Percentiles rank a stretch among this genome's conserved stretches.
phyloP scores from a whole-genome alignment of 2,888 invertebrate genomes.

The Pinctada fucata region DNA sequence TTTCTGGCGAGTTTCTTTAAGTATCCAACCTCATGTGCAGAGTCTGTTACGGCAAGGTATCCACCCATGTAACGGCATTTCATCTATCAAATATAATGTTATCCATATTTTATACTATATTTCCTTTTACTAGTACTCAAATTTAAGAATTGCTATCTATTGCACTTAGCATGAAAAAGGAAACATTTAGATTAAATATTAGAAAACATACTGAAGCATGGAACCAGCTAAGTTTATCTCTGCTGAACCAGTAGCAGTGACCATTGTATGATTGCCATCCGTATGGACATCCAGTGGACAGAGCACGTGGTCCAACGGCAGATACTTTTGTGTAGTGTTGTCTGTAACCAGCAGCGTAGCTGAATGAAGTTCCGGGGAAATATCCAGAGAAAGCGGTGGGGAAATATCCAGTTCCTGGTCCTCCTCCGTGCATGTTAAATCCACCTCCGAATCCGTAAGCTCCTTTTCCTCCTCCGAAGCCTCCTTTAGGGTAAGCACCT shows the following conservation, averaged over 20 bases:
- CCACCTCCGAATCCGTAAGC: neutral
- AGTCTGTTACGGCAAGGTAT: neutral
- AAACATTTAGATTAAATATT: too few species aligned
- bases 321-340: conserved; percentile 3
- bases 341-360: conserved; percentile 14
- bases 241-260: conserved; percentile 9
- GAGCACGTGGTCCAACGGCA: neutral
- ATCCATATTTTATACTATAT: too few species aligned
- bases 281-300: conserved; percentile 6
- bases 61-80: conserved; percentile 14
- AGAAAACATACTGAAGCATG: conserved; percentile 2
- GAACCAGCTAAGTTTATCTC: conserved; percentile 10
- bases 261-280: conserved; percentile 9
- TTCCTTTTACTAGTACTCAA: too few species aligned
- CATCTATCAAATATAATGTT: neutral
- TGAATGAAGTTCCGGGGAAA: neutral
- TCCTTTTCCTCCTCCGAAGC: neutral
- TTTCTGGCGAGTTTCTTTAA: neutral
- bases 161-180: too few species aligned
- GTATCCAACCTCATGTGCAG: conserved; percentile 3
- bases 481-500: neutral
- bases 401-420: conserved; percentile 1
- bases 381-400: neutral
- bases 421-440: neutral
- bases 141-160: too few species aligned